phyloP scores from a whole-genome alignment of 2,888 invertebrate species.

The Kryphioiulus occultus region DNA sequence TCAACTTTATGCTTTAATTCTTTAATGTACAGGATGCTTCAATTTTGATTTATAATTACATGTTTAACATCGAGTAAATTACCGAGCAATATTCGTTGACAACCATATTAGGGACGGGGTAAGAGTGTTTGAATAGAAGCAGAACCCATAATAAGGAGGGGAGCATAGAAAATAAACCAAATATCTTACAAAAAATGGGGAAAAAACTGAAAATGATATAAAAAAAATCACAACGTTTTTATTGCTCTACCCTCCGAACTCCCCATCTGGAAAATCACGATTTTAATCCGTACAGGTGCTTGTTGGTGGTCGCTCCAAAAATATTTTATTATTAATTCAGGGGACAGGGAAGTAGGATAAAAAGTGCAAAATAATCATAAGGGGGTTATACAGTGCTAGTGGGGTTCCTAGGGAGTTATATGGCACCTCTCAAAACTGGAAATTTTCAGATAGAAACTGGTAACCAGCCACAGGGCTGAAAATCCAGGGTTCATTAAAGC shows the following conservation, averaged over 20 bases:
- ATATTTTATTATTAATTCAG: constrained; percentile 8
- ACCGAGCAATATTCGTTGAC: constrained; percentile 26
- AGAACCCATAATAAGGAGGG: neutral
- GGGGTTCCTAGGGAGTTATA: neutral
- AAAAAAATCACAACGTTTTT: neutral
- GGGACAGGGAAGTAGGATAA: constrained; percentile 17
- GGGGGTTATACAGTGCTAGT: neutral
- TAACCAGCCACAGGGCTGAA: constrained; percentile 25
- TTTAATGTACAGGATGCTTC: constrained; percentile 28
- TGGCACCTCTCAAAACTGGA: constrained; percentile 11
- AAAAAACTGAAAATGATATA: neutral
- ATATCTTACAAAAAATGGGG: neutral
- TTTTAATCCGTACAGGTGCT: neutral
- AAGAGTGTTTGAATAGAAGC: neutral
- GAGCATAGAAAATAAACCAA: neutral
- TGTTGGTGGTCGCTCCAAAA: constrained; percentile 35
- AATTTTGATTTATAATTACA: constrained; percentile 21
- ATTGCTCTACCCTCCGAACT: neutral
- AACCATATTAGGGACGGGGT: neutral
- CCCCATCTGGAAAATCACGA: neutral
- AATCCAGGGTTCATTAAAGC: constrained; percentile 26
- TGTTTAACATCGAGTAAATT: neutral
- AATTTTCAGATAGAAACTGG: neutral
- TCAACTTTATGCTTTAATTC: constrained; percentile 1
- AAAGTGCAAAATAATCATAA: constrained; percentile 2